These are phyloP conservation scores for Daubentonia madagascariensis DNA, from an alignment of 2,113 vertebrate species.

Conservation along the genomic window DNA sequence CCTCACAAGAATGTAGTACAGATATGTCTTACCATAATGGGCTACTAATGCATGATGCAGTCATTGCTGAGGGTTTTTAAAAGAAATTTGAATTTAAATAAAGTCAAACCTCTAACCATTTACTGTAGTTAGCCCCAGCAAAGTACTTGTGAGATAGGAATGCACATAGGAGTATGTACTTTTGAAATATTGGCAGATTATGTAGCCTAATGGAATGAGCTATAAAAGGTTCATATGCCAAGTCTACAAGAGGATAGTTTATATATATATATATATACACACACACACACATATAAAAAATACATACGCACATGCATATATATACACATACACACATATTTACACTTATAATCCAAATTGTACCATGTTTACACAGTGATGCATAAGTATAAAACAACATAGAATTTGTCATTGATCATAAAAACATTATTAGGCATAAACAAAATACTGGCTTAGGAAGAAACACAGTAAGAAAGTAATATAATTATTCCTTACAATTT, in stretches of 20 bases:
- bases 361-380: neutral
- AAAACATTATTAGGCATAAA: neutral
- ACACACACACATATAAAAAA: no score
- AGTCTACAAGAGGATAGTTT: no score
- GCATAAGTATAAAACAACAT: neutral
- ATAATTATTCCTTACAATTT: neutral
- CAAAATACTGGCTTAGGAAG: neutral
- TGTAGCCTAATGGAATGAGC: neutral
- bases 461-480: slow-evolving; percentile 21
- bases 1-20: fast-evolving
- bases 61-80: neutral
- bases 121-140: neutral
- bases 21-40: fast-evolving
- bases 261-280: no score
- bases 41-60: neutral
- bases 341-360: neutral
- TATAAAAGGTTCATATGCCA: neutral
- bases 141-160: fast-evolving
- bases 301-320: no score
- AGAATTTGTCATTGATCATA: neutral
- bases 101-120: neutral
- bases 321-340: neutral
- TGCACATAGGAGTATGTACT: fast-evolving
- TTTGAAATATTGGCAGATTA: neutral
- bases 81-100: neutral